phyloP scores from a whole-genome alignment of 2,113 vertebrate genomes.

The Myiopsitta monachus region DNA sequence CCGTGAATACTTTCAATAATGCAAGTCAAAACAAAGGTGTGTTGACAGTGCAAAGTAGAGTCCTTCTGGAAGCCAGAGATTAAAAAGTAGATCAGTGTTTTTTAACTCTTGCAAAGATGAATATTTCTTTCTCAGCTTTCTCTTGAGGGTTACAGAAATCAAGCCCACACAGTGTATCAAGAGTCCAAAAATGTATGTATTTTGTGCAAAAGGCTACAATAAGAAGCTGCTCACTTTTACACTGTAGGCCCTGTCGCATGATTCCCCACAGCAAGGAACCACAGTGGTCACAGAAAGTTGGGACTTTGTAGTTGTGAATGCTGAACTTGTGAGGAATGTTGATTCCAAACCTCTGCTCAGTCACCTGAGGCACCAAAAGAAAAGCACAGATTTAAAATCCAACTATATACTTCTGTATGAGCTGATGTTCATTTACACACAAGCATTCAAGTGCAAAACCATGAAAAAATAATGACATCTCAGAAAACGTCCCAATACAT shows the following conservation, averaged over 20 bases:
- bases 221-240: constrained; percentile 86
- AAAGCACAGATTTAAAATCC: neutral
- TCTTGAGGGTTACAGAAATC: neutral
- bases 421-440: neutral
- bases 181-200: neutral
- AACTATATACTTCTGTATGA: neutral
- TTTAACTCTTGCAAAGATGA: neutral
- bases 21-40: neutral
- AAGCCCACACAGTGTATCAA: neutral
- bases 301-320: constrained; percentile 94
- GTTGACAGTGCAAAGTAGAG: neutral
- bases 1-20: neutral
- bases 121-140: neutral
- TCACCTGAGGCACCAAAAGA: constrained; percentile 70
- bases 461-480: neutral
- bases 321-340: constrained; percentile 95
- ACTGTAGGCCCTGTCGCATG: constrained; percentile 92
- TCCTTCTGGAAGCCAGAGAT: neutral
- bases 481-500: neutral
- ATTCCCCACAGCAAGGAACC: constrained; percentile 96
- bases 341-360: constrained; percentile 92
- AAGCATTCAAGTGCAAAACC: neutral
- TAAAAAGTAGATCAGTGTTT: neutral
- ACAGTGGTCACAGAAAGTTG: constrained; percentile 96
- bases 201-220: neutral